Conservation (phyloP, 2,797 vertebrate species). For the Spondyliosoma cantharus region DNA sequence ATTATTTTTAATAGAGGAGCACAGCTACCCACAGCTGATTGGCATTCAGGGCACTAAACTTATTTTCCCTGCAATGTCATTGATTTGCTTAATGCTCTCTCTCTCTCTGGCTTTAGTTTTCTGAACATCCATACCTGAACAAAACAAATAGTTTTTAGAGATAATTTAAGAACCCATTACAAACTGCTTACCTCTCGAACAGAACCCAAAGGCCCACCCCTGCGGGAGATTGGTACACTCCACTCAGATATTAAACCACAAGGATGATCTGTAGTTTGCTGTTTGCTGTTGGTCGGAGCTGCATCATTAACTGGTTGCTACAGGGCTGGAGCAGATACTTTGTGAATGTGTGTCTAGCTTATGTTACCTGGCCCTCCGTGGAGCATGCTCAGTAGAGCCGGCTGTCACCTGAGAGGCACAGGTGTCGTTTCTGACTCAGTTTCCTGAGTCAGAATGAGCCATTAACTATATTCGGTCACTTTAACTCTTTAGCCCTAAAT, state of each 20-base stretch:
- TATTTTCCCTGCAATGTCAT: background rate
- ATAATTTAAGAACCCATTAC: background rate
- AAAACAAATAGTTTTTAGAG: background rate
- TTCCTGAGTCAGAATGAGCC: background rate
- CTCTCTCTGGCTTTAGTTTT: background rate
- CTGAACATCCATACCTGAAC: background rate
- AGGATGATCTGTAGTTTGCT: background rate
- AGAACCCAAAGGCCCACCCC: background rate
- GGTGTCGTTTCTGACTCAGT: constrained; percentile 37
- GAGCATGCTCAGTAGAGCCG: constrained; percentile 73
- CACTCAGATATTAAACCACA: constrained; percentile 19
- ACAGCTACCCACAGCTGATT: background rate
- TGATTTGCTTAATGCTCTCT: background rate
- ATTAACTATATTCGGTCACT: background rate
- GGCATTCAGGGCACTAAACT: background rate
- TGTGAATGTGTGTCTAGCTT: constrained; percentile 39
- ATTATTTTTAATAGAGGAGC: background rate
- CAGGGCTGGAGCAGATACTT: constrained; percentile 12
- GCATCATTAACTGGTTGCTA: constrained; percentile 34
- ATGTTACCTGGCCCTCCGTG: constrained; percentile 59
- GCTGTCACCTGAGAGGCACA: constrained; percentile 74
- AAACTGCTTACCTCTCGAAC: constrained; percentile 47
- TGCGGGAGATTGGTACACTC: background rate
- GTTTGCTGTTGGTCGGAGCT: background rate
- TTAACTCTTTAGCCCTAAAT: background rate